Evolutionary conservation across 2,797 vertebrate genomes (phyloP), one percentile per base, ranked within the genome.

Genomic region (Rhabdophis nuchalis): DNA sequence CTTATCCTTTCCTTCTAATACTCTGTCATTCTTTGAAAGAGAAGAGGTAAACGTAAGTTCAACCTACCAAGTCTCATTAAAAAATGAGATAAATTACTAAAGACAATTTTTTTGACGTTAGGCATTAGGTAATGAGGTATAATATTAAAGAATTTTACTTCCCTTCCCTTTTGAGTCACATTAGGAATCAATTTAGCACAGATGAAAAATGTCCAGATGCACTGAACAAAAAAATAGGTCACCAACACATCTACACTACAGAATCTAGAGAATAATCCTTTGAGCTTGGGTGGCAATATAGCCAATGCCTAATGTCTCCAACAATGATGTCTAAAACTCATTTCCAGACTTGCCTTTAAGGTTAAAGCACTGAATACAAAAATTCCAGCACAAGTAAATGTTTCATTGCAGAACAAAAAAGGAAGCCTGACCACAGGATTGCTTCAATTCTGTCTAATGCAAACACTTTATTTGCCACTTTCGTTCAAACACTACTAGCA

Each of bases 141-240:
- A 93, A 95, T 36, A 95, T 0, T 0, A 93, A 89, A 94, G 91
- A 93, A 91, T 72, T 93, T 97, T 92, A 92, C 92, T 94, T 96
- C 93, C 90, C 94, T 92, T 94, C 93, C 94, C 95, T 95, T 94
- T 96, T 92, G 94, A 95, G 94, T 96, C 96, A 97, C 95, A 96
- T 95, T 96, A 96, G 94, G 96, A 96, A 94, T 96, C 95, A 96
- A 95, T 96, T 97, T 96, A 90, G 94, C 95, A 93, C 93, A 92
- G 56, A 68, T 86, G 57, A 90, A 93, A 64, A 96, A 95, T 91
- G 86, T 93, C 92, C 72, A 93, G 95, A 92, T 93, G 93, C 91
- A 2, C 27, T 91, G 89, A 94, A 94, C 32, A 93, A 93, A 92
- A 95, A 95, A 91, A 92, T 4, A n/a, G 87, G 93, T 90, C 16